phyloP scores from a whole-genome alignment of 2,888 invertebrate species.

The Dynastes hyllus region DNA sequence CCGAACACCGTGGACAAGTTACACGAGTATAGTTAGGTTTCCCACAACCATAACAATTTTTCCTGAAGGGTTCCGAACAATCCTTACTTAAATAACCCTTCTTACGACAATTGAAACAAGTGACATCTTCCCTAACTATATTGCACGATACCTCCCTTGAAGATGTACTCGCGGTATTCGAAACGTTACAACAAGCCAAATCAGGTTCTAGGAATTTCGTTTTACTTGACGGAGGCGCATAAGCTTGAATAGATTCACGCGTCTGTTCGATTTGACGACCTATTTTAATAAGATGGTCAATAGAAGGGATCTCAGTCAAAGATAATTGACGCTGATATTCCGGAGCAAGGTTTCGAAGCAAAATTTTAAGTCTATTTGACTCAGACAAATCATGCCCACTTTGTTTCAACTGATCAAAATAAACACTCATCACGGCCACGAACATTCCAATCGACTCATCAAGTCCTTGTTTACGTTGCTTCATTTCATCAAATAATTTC shows the following conservation, averaged over 20 bases:
- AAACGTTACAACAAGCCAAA: conserved; percentile 13
- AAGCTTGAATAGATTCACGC: conserved; percentile 6
- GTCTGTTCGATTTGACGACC: conserved; percentile 34
- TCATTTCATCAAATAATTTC: conserved; percentile 49
- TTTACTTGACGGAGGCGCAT: conserved; percentile 8
- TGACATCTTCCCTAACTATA: background rate
- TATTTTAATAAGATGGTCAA: conserved; percentile 22
- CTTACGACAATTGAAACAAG: conserved; percentile 46
- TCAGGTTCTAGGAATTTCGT: conserved; percentile 33
- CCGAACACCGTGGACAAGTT: conserved; percentile 40
- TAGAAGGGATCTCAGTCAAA: conserved; percentile 6
- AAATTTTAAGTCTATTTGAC: conserved; percentile 20
- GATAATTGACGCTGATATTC: conserved; percentile 44
- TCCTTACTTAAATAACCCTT: conserved; percentile 7
- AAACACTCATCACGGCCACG: conserved; percentile 47
- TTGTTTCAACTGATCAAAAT: conserved; percentile 48
- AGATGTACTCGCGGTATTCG: too few relatives aligned
- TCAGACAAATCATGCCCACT: conserved; percentile 21
- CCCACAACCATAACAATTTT: conserved; percentile 39
- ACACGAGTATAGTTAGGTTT: background rate
- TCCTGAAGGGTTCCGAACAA: conserved; percentile 2
- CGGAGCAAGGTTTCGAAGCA: conserved; percentile 39
- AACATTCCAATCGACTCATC: conserved; percentile 53
- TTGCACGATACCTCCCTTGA: background rate
- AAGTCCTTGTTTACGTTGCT: conserved; percentile 49